Base-by-base conservation (phyloP, 2,113 vertebrate genomes). In the Desmodus rotundus region DNA sequence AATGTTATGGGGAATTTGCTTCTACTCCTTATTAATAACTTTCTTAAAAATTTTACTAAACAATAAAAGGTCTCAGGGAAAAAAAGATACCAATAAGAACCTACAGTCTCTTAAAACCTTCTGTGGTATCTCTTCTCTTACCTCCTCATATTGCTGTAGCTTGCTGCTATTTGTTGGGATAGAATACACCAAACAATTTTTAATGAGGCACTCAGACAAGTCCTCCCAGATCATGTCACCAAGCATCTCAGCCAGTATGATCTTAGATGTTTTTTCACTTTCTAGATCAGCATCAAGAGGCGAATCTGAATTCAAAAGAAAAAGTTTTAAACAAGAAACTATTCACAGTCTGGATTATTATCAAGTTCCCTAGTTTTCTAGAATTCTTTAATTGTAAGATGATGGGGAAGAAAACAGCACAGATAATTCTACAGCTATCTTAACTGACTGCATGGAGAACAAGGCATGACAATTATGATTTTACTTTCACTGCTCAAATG, bases 81-180 rank as follows among this genome's bases (percentile, higher is more conserved):
- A 77, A 36, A 70, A 89, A 36, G 13, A 52, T 2, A 93, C 31
- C 24, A 68, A 13, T 0, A 80, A 50, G 2, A 86, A 67, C 24
- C 52, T 28, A 28, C 0, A 67, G 31, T n/a, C 43, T 68, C 47
- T 63, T 54, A 33, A 65, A 41, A 52, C 5, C 7, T 63, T 74
- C 45, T 9, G 17, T 8, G 38, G 3, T 10, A 5, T 31, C 28
- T 65, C 89, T 17, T 70, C 13, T 72, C 98, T 67, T 98, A 99
- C 99, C 98, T 98, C 99, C n/a, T 98, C 98, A 78, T 99, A 99
- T 72, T 99, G 98, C 45, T 99, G 99, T 31, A 99, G 98, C 93
- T 99, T 99, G 98, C 98, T 99, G 98, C 99, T 99, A 45, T 99
- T 99, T 54, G 98, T 99, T 2, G 99, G 99, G 89, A 99, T 99